A percentile compares a stretch with the other conserved stretches of the same genome.
Conservation (phyloP, 2,888 invertebrate genomes). For the Dynastes hyllus region DNA sequence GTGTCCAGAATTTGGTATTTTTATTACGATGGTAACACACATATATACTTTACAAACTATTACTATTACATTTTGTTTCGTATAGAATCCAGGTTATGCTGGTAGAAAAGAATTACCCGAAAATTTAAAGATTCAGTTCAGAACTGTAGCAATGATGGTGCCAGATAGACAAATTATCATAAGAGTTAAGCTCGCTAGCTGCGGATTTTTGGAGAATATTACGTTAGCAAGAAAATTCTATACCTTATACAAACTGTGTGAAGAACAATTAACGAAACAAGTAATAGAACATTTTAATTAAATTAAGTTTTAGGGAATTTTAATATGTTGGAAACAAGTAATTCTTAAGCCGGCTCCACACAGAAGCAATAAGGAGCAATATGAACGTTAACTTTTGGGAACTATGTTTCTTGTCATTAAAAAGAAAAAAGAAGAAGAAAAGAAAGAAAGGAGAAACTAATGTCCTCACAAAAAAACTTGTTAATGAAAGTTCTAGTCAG, state of each 20-base stretch:
- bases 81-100: conserved; percentile 96
- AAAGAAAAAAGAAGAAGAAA: too few relatives aligned
- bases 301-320: too few relatives aligned
- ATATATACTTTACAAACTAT: not conserved
- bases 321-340: too few relatives aligned
- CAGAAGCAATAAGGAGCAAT: too few relatives aligned
- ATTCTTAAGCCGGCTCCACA: too few relatives aligned
- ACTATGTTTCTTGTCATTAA: too few relatives aligned
- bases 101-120: conserved; percentile 97
- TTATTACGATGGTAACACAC: conserved; percentile 91
- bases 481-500: too few relatives aligned
- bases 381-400: too few relatives aligned
- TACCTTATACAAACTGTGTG: conserved; percentile 96
- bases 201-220: conserved; percentile 96
- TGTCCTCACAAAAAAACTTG: too few relatives aligned
- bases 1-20: conserved; percentile 97
- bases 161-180: conserved; percentile 98
- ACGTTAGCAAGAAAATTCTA: conserved; percentile 96
- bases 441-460: too few relatives aligned
- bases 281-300: conserved; percentile 67
- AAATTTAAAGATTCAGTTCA: conserved; percentile 97
- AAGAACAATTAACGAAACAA: conserved; percentile 98
- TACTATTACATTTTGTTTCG: conserved; percentile 33
- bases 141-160: conserved; percentile 99
- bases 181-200: conserved; percentile 94